A percentile compares a stretch with the other conserved stretches of the same genome.
phyloP scores from a whole-genome alignment of 1,140 invertebrate species.

The Drosophila elegans region DNA sequence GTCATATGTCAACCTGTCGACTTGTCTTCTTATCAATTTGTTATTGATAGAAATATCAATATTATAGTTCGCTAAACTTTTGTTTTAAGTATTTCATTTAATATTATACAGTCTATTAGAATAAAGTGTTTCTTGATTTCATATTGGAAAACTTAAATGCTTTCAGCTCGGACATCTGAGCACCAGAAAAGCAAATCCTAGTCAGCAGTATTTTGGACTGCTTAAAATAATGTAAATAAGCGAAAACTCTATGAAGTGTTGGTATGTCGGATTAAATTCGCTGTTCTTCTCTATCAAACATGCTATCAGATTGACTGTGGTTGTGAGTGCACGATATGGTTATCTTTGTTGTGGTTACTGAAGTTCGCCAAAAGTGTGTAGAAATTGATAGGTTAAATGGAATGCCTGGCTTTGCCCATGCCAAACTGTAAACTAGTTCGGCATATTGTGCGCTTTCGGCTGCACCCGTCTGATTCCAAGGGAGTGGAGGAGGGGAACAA shows the following conservation, averaged over 20 bases:
- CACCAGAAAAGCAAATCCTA: no score
- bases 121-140: no score
- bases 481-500: not conserved
- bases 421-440: slow-evolving; percentile 24
- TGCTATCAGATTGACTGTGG: not conserved
- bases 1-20: no score
- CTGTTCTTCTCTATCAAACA: not conserved
- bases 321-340: not conserved
- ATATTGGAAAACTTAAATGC: no score
- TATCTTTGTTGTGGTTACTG: not conserved
- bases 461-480: slow-evolving; percentile 13
- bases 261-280: not conserved
- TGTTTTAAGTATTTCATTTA: no score
- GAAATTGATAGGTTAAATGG: slow-evolving; percentile 1
- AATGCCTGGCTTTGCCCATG: slow-evolving; percentile 10
- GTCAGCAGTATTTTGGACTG: no score
- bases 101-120: no score
- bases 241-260: not conserved
- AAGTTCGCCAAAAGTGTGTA: not conserved
- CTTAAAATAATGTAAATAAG: no score
- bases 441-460: slow-evolving; percentile 8
- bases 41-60: no score
- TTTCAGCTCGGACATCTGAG: no score
- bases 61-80: no score
- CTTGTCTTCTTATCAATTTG: no score